These are phyloP conservation scores for Agrochola lota DNA, from an alignment of 2,888 invertebrate species.

Conservation along the genomic window DNA sequence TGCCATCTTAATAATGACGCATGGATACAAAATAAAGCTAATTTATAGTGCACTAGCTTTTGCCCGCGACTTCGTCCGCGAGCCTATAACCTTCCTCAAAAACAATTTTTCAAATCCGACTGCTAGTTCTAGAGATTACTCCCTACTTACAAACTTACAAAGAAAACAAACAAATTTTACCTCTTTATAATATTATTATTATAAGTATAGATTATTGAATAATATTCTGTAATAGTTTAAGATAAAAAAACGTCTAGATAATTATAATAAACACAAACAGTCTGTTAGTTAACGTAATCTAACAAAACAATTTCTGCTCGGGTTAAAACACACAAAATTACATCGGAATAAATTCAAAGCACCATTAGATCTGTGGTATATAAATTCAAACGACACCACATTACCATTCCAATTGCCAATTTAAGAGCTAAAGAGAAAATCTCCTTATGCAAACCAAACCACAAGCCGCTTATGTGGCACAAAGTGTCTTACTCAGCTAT, in stretches of 20 bases:
- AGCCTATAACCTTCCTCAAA: too few species aligned
- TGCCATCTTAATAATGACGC: too few species aligned
- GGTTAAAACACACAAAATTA: slow-evolving; percentile 1
- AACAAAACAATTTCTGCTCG: neutral
- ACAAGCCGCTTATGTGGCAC: slow-evolving; percentile 45
- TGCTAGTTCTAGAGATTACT: too few species aligned
- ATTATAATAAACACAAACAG: neutral
- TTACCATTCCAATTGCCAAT: slow-evolving; percentile 49
- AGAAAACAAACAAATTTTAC: too few species aligned
- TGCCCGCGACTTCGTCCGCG: too few species aligned
- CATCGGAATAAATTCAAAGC: slow-evolving; percentile 36
- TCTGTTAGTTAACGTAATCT: neutral
- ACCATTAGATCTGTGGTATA: slow-evolving; percentile 37
- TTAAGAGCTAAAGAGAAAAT: slow-evolving; percentile 39
- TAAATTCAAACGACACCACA: slow-evolving; percentile 44
- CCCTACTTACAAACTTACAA: too few species aligned
- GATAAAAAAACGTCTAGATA: too few species aligned
- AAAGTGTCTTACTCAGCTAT: slow-evolving; percentile 38
- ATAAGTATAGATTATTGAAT: neutral
- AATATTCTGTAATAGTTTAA: neutral
- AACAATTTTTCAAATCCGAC: too few species aligned
- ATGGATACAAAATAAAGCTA: neutral
- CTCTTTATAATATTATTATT: too few species aligned
- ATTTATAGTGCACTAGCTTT: neutral
- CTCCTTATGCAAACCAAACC: slow-evolving; percentile 46